Evolutionary conservation across 2,888 invertebrate genomes (phyloP).

Genomic region (Mimas tiliae): DNA sequence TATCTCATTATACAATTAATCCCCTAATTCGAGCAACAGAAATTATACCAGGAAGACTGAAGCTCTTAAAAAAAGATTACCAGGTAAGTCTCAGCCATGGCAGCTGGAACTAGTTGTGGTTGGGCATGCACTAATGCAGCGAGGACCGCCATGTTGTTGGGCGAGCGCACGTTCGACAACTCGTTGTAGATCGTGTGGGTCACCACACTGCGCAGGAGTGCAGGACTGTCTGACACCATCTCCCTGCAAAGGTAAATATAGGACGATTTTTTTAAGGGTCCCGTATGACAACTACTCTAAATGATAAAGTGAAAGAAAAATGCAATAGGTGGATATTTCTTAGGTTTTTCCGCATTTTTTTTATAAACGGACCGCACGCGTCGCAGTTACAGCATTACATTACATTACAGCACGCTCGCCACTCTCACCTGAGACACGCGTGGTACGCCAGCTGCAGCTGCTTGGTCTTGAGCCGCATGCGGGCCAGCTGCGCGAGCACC

Average conservation of each 20-base stretch:
- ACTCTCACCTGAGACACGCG: slow-evolving; percentile 87
- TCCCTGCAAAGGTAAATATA: slow-evolving; percentile 84
- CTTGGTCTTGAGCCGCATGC: slow-evolving; percentile 97
- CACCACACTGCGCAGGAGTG: slow-evolving; percentile 92
- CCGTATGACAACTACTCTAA: too few species aligned
- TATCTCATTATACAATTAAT: too few species aligned
- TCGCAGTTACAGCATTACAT: too few species aligned
- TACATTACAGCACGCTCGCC: not conserved
- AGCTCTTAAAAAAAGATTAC: slow-evolving; percentile 53
- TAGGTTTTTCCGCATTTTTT: too few species aligned
- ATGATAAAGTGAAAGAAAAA: too few species aligned
- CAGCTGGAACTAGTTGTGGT: slow-evolving; percentile 91
- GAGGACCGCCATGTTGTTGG: slow-evolving; percentile 97
- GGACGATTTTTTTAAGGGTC: too few species aligned
- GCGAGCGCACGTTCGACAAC: slow-evolving; percentile 94
- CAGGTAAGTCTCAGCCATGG: slow-evolving; percentile 92
- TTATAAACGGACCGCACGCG: too few species aligned
- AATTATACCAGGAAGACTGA: too few species aligned
- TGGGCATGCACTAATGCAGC: slow-evolving; percentile 94
- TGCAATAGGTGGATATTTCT: too few species aligned
- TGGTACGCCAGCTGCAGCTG: slow-evolving; percentile 95
- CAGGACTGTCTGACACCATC: slow-evolving; percentile 92
- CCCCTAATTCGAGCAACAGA: too few species aligned
- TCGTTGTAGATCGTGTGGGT: slow-evolving; percentile 98
- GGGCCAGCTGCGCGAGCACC: slow-evolving; percentile 93